phyloP scores from a whole-genome alignment of 2,888 invertebrate genomes.

The Morinoia aosen region DNA sequence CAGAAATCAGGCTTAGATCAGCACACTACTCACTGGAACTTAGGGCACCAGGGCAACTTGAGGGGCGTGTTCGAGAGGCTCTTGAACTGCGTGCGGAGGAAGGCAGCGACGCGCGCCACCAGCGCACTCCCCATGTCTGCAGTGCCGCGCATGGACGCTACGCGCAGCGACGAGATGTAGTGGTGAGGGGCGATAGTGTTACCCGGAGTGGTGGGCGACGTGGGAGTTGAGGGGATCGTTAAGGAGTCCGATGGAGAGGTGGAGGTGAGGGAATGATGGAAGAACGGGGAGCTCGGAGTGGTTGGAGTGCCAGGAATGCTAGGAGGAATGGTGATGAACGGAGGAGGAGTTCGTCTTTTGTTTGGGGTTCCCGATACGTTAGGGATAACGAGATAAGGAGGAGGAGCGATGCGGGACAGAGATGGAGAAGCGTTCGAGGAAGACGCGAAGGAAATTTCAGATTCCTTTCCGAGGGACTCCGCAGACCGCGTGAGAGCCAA shows the following conservation, averaged over 20 bases:
- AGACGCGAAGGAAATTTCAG: background rate
- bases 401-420: constrained; percentile 27
- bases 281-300: constrained; percentile 28
- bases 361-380: constrained; percentile 39
- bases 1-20: background rate
- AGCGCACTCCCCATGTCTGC: constrained; percentile 67
- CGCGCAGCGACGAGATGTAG: constrained; percentile 66
- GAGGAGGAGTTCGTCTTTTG: constrained; percentile 38
- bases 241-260: constrained; percentile 18
- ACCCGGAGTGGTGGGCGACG: background rate
- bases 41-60: constrained; percentile 64
- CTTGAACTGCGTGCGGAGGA: constrained; percentile 67
- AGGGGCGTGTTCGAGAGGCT: constrained; percentile 58
- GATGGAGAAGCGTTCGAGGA: constrained; percentile 26
- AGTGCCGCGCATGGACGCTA: constrained; percentile 65
- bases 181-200: constrained; percentile 62
- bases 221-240: constrained; percentile 6
- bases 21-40: constrained; percentile 59
- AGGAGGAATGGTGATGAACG: constrained; percentile 39
- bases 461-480: background rate
- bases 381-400: constrained; percentile 28
- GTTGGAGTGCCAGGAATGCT: constrained; percentile 27
- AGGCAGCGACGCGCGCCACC: constrained; percentile 65
- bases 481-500: background rate
- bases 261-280: constrained; percentile 13